Conservation (phyloP, 2,888 invertebrate species). For the Psylliodes chrysocephalus region DNA sequence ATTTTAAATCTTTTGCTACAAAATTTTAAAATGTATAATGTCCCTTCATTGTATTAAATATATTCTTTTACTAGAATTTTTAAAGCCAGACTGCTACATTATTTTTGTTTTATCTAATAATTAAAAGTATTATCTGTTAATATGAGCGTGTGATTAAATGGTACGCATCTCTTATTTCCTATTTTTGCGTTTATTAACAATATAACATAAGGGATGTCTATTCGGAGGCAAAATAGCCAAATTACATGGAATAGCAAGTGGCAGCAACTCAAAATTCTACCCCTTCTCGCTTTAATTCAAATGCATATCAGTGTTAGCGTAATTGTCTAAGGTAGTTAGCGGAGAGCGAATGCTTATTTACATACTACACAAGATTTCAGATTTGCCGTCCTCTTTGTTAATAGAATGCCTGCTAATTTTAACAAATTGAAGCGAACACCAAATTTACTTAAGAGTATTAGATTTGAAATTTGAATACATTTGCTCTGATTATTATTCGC, state of each 20-base stretch:
- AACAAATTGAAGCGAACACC: constrained; percentile 43
- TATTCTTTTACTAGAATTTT: no score
- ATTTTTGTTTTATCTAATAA: no score
- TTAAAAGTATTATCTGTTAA: background rate
- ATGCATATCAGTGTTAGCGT: constrained; percentile 48
- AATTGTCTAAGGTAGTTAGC: constrained; percentile 48
- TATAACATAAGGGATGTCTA: constrained; percentile 7
- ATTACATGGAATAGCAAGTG: constrained; percentile 29
- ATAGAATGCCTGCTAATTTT: constrained; percentile 43
- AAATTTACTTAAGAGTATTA: constrained; percentile 45
- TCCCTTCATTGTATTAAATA: no score
- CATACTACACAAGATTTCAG: constrained; percentile 46
- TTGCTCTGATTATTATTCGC: constrained; percentile 33
- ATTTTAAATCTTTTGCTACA: no score
- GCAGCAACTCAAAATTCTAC: constrained; percentile 38
- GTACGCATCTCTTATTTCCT: background rate
- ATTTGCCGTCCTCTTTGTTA: constrained; percentile 43
- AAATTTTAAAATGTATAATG: no score
- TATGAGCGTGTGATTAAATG: background rate
- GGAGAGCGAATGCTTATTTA: constrained; percentile 46
- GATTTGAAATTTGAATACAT: constrained; percentile 36
- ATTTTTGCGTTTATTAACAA: background rate
- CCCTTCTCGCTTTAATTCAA: constrained; percentile 45
- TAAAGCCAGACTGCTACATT: no score
- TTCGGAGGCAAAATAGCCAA: constrained; percentile 35